Base-by-base conservation (phyloP, 2,888 invertebrate species). In the Doris montereyensis region DNA sequence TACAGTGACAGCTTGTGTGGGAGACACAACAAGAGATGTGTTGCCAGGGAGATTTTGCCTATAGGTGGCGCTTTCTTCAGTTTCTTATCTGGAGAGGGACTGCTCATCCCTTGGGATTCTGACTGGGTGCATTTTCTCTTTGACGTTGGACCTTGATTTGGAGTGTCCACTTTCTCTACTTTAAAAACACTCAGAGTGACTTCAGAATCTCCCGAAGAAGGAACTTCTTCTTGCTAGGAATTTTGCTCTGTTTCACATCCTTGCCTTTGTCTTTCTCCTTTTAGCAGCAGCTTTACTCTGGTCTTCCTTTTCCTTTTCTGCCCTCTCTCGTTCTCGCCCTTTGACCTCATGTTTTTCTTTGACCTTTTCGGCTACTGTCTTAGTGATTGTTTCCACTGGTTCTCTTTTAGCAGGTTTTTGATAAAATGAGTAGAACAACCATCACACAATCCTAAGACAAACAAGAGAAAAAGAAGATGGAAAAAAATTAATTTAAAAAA, bases 391-490 rank as follows among this genome's bases (percentile, higher is more conserved):
- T 57, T 74, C 78, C 57, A 81, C 26, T 41, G 77, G 79, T 28
- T 78, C 70, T 28, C 77, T 73, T 52, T 87, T 88, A 21, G 87
- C 84, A 10, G 86, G 86, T 52, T 84, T 85, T 76, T 85, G 84
- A 78, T 86, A 89, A 65, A 88, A 86, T 30, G 87, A 94, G 88
- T 94, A 94, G 83, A 93, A 93, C 71, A 94, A 90, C 82, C 94
- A 93, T 81, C 57, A 94, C 94, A 73, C 93, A 93, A 93, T 94
- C 94, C 94, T 94, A 92, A 71, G 93, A 30, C 2, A 13, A 21
- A 5, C 32, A 52, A 41, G 5, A 24, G 28, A 67, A 8, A 21
- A 21, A 35, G 67, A 35, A 67, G 28, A 35, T 34, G 67, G 35
- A 4, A 26, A 24, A n/a, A 32, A 21, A 58, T n/a, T n/a, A n/a